Evolutionary conservation across 1,140 invertebrate genomes (phyloP).

Genomic region (Muscidifurax raptorellus): DNA sequence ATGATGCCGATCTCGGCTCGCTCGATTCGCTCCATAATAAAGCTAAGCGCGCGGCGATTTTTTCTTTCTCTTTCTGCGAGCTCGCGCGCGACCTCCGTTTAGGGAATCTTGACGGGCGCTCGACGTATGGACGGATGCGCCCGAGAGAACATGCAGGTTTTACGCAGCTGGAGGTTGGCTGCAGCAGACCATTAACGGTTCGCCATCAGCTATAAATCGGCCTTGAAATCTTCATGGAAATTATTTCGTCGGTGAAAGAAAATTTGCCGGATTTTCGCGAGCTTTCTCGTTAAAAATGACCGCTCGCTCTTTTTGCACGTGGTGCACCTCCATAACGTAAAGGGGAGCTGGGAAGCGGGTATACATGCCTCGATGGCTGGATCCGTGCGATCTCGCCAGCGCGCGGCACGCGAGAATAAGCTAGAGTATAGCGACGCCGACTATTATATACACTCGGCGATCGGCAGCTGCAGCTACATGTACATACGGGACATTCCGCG

Average conservation of each 20-base stretch:
- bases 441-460: constrained; percentile 1
- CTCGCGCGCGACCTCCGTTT: constrained; percentile 66
- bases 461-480: constrained; percentile 10
- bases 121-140: constrained; percentile 17
- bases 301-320: constrained; percentile 56
- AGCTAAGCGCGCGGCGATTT: constrained; percentile 53
- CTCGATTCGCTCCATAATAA: constrained; percentile 49
- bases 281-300: constrained; percentile 64
- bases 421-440: not conserved
- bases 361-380: constrained; percentile 2
- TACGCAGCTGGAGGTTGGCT: not conserved
- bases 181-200: constrained; percentile 42
- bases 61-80: constrained; percentile 50
- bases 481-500: constrained; percentile 16
- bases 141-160: constrained; percentile 5
- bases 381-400: not conserved
- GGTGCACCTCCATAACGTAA: not conserved
- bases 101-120: constrained; percentile 70
- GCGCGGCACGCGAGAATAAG: not conserved
- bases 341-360: not conserved
- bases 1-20: constrained; percentile 51
- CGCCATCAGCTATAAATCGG: constrained; percentile 11
- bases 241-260: not conserved
- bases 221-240: constrained; percentile 12
- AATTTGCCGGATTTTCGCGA: constrained; percentile 11